Evolutionary conservation across 1,140 invertebrate species (phyloP), one percentile per base, ranked within the genome.

Genomic region (Euura lappo): DNA sequence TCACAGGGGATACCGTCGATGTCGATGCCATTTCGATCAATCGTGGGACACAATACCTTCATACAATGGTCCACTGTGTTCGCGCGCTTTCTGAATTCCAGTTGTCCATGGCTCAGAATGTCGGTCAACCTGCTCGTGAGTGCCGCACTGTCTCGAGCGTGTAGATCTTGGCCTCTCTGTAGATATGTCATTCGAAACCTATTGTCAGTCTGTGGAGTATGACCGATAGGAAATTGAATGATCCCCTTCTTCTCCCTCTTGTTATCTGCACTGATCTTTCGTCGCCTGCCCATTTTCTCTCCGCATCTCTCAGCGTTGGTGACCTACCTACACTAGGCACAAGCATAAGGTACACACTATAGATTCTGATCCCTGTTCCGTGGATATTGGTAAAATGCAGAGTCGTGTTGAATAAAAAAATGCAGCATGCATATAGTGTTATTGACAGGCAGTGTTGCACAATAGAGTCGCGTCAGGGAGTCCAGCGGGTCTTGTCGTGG

Each of bases 81-180:
- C 51, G 51, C 51, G 51, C 51, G 51, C 13, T 60, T n/a, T 60
- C 51, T 60, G 51, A 60, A 60, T 60, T 60, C 51, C 51, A 8
- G 51, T 60, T 60, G 51, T 60, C 51, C 51, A n/a, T n/a, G 51
- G 10, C 10, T n/a, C 51, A 60, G 51, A 60, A 60, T 60, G 51
- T 60, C 51, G 51, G 51, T 60, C 51, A 60, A 60, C 51, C 51
- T 60, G 51, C 51, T 60, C 51, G 51, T 60, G 51, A 60, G 51
- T 60, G 13, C 51, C 51, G 51, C 51, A 60, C 51, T 60, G 51
- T 60, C 51, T 60, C 10, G 51, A 60, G 51, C 51, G 51, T 60
- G 51, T 60, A 60, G 51, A 60, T 60, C 51, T 60, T 60, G 51
- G 8, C 51, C 51, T 60, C 51, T n/a, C 3, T n/a, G 13, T 8